Percentiles rank a stretch among this genome's conserved stretches.
These are phyloP conservation scores for Pinctada fucata DNA, from an alignment of 2,888 invertebrate genomes.

Conservation along the genomic window DNA sequence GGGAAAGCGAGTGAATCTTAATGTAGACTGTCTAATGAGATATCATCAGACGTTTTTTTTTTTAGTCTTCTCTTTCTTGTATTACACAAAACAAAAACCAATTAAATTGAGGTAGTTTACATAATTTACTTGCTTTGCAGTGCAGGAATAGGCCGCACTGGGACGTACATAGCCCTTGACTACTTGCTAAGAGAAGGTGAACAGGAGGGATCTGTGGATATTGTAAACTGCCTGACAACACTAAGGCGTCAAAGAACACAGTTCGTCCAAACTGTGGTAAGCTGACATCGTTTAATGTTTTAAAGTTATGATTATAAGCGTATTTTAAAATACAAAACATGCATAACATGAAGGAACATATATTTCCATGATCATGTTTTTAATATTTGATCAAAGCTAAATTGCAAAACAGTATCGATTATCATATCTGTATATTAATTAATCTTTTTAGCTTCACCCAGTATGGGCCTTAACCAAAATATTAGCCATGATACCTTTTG, in stretches of 20 bases:
- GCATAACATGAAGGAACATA: no score
- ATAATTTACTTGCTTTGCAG: background rate
- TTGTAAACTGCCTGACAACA: constrained; percentile 9
- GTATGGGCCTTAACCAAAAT: no score
- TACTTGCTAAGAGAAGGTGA: constrained; percentile 15
- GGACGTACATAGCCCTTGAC: constrained; percentile 22
- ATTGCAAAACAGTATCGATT: background rate
- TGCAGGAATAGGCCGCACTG: constrained; percentile 16
- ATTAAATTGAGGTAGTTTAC: no score
- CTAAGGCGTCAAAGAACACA: constrained; percentile 16
- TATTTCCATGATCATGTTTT: no score
- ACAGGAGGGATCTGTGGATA: constrained; percentile 7
- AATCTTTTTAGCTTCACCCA: no score
- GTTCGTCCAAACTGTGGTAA: constrained; percentile 17
- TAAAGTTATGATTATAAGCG: background rate
- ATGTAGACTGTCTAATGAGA: no score
- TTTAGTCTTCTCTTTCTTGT: no score
- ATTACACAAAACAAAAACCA: no score
- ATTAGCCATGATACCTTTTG: no score
- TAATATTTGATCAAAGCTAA: background rate
- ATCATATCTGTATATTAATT: background rate
- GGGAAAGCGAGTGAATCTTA: no score
- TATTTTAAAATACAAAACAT: no score
- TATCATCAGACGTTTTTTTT: no score
- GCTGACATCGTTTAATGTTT: background rate